Percentiles rank a stretch among this genome's conserved stretches.
Evolutionary conservation across 2,888 invertebrate genomes (phyloP).

Genomic region (Clostera curtula): DNA sequence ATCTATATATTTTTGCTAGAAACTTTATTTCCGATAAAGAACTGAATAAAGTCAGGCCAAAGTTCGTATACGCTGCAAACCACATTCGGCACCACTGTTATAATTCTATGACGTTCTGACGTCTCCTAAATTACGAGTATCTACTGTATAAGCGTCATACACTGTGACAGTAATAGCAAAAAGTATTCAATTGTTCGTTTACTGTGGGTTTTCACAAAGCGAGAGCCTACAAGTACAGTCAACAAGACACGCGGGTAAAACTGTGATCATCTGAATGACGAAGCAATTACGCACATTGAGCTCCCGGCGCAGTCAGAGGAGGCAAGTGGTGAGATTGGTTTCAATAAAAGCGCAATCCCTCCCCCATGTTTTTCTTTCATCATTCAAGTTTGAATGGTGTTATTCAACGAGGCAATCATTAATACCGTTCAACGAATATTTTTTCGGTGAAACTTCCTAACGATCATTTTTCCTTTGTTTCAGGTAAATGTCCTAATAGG

Average conservation of each 20-base stretch:
- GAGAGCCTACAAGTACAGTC: conserved; percentile 55
- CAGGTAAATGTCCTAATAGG: conserved; percentile 34
- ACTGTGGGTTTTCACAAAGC: conserved; percentile 54
- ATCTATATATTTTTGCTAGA: no score
- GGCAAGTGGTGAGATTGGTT: conserved; percentile 72
- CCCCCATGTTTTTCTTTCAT: conserved; percentile 72
- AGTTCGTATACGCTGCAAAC: no score
- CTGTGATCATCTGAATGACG: conserved; percentile 70
- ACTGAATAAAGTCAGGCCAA: no score
- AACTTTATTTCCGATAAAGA: no score
- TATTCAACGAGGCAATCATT: conserved; percentile 44
- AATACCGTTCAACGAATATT: conserved; percentile 9
- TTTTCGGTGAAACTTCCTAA: conserved; percentile 18
- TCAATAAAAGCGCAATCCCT: conserved; percentile 70
- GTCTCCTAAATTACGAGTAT: no score
- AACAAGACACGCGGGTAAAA: conserved; percentile 62
- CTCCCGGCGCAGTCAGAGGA: conserved; percentile 58
- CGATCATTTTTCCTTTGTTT: conserved; percentile 31
- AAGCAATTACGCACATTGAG: conserved; percentile 70
- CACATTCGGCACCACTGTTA: no score
- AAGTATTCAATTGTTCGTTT: no score
- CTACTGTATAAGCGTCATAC: no score
- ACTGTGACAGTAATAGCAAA: no score
- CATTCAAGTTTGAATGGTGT: conserved; percentile 61
- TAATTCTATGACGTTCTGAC: no score